phyloP scores from a whole-genome alignment of 2,797 vertebrate species.

The Pangasius mekongensis region DNA sequence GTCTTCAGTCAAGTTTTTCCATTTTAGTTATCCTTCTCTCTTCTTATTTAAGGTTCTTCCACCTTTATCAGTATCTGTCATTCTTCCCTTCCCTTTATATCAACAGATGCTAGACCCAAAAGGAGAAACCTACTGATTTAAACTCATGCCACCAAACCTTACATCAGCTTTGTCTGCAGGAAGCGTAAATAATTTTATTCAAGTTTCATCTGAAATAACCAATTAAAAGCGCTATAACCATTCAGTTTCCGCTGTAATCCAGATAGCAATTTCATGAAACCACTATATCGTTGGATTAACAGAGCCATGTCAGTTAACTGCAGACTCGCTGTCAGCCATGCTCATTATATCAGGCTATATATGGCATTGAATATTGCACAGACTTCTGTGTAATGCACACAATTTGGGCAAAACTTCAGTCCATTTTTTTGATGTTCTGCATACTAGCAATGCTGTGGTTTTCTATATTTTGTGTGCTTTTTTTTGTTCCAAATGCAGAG shows the following conservation, averaged over 20 bases:
- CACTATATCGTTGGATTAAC: slow-evolving; percentile 1
- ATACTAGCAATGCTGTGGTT: slow-evolving; percentile 25
- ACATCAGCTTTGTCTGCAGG: background rate
- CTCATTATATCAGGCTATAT: slow-evolving; percentile 32
- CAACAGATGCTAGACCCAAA: background rate
- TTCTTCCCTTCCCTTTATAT: background rate
- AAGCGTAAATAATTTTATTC: background rate
- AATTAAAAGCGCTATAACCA: background rate
- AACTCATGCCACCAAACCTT: background rate
- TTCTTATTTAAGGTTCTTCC: background rate
- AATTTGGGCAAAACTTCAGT: slow-evolving; percentile 19
- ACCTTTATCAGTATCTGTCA: background rate
- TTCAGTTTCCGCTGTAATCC: background rate
- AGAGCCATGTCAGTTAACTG: slow-evolving; percentile 19
- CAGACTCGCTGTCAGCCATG: slow-evolving; percentile 23
- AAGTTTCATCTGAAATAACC: background rate
- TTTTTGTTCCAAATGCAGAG: slow-evolving; percentile 1
- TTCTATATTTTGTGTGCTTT: slow-evolving; percentile 3
- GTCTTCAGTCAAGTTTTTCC: slow-evolving; percentile 2
- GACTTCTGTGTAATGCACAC: slow-evolving; percentile 13
- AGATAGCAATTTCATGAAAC: slow-evolving; percentile 1
- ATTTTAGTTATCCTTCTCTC: background rate
- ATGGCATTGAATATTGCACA: slow-evolving; percentile 26
- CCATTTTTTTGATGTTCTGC: background rate
- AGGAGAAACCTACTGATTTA: background rate